Percentiles rank a stretch among this genome's conserved stretches.
Conservation (phyloP, 1,140 invertebrate species). For the Metopolophium dirhodum region DNA sequence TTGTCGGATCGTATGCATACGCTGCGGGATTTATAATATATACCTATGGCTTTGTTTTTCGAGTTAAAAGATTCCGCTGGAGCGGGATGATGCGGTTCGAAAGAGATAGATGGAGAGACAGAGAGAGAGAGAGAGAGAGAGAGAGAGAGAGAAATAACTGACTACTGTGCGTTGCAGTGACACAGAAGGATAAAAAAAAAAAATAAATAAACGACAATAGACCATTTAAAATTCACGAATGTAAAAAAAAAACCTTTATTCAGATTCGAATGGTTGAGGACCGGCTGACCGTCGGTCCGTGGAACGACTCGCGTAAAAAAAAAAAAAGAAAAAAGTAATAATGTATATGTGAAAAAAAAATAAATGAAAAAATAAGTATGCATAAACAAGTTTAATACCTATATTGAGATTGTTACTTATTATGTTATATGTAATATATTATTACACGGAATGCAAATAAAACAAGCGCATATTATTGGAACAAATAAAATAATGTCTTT, state of each 20-base stretch:
- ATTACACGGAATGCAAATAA: neutral
- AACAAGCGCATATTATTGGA: neutral
- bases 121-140: too few relatives aligned
- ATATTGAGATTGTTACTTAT: neutral
- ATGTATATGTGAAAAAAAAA: neutral
- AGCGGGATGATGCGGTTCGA: neutral
- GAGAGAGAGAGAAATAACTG: neutral
- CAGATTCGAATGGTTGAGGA: neutral
- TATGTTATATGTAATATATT: neutral
- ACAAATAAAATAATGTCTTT: neutral
- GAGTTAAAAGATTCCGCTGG: neutral
- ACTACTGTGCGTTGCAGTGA: neutral
- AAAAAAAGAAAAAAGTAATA: neutral
- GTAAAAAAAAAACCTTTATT: constrained; percentile 5
- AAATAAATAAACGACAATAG: neutral
- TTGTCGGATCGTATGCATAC: neutral
- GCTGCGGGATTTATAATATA: neutral
- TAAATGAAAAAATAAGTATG: neutral
- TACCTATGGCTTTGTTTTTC: constrained; percentile 15
- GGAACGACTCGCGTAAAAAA: neutral
- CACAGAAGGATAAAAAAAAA: neutral
- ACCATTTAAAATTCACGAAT: neutral
- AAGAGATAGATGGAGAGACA: neutral
- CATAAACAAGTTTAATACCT: constrained; percentile 36
- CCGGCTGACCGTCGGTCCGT: neutral